Percentiles rank a stretch among this genome's conserved stretches.
These are phyloP conservation scores for Drosophila gaucha DNA, from an alignment of 2,888 invertebrate genomes.

Conservation along the genomic window DNA sequence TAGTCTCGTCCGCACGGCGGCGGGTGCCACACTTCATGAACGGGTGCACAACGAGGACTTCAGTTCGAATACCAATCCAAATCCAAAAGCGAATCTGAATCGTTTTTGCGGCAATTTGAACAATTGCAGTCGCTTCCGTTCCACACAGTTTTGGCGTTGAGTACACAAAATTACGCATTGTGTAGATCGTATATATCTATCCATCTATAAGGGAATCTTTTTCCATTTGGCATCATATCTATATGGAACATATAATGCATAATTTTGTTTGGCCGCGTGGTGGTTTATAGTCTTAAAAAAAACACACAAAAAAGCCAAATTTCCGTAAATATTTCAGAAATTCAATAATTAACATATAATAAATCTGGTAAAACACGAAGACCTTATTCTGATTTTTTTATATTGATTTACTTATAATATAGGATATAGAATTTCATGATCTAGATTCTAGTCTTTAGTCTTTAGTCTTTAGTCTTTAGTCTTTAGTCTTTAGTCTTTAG, in stretches of 20 bases:
- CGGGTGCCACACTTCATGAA: slow-evolving; percentile 61
- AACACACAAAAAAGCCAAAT: slow-evolving; percentile 1
- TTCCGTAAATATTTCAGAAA: background rate
- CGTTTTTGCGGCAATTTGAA: background rate
- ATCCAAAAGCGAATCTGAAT: background rate
- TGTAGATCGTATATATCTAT: slow-evolving; percentile 15
- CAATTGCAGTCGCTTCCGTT: too few relatives aligned
- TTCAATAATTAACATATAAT: slow-evolving; percentile 20
- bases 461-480: background rate
- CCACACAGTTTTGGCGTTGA: slow-evolving; percentile 35
- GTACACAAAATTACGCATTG: slow-evolving; percentile 54
- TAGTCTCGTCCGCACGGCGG: slow-evolving; percentile 62
- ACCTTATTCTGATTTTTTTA: background rate
- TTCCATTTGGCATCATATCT: background rate
- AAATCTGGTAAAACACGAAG: slow-evolving; percentile 32
- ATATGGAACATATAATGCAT: slow-evolving; percentile 47
- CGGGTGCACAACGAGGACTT: background rate
- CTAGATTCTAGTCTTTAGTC: too few relatives aligned
- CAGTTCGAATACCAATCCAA: background rate
- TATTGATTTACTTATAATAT: too few relatives aligned
- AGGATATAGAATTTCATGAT: too few relatives aligned
- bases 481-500: too few relatives aligned
- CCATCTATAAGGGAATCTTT: background rate
- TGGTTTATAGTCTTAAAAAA: slow-evolving; percentile 38
- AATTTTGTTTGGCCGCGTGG: slow-evolving; percentile 33